phyloP scores from a whole-genome alignment of 2,113 vertebrate genomes.

The Stomatorhinus ivindoensis region DNA sequence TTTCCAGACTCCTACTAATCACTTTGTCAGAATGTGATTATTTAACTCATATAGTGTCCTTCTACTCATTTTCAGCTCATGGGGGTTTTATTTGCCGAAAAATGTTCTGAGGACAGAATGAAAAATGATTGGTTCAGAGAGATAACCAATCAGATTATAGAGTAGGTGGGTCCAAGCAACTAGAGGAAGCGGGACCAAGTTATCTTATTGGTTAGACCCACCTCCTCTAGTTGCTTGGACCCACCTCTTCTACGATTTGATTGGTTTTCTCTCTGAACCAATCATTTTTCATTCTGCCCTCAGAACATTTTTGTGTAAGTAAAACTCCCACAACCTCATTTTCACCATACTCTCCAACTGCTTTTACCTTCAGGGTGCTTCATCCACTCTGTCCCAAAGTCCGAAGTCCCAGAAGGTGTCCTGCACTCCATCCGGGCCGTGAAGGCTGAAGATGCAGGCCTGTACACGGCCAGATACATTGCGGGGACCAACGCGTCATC shows the following conservation, averaged over 20 bases:
- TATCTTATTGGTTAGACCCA: too few relatives aligned
- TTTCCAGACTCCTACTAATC: not conserved
- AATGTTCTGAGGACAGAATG: too few relatives aligned
- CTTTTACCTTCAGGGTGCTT: conserved; percentile 55
- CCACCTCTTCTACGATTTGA: too few relatives aligned
- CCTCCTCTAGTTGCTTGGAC: too few relatives aligned
- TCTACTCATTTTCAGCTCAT: not conserved
- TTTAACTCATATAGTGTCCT: not conserved
- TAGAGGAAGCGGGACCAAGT: too few relatives aligned
- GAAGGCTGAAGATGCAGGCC: conserved; percentile 59
- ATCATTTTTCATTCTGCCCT: too few relatives aligned
- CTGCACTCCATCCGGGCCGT: conserved; percentile 52
- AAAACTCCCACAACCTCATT: not conserved
- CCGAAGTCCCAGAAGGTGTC: conserved; percentile 60
- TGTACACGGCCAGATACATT: conserved; percentile 74
- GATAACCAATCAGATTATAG: too few relatives aligned
- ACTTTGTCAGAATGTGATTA: not conserved
- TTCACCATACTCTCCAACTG: not conserved
- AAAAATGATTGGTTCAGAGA: too few relatives aligned
- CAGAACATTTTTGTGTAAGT: too few relatives aligned
- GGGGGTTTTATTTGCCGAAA: too few relatives aligned
- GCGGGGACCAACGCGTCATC: conserved; percentile 65
- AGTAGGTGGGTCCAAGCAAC: too few relatives aligned
- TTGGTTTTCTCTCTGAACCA: too few relatives aligned
- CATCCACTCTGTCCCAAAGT: conserved; percentile 64